Base-by-base conservation (phyloP, 2,888 invertebrate species). In the Tetragonula carbonaria region DNA sequence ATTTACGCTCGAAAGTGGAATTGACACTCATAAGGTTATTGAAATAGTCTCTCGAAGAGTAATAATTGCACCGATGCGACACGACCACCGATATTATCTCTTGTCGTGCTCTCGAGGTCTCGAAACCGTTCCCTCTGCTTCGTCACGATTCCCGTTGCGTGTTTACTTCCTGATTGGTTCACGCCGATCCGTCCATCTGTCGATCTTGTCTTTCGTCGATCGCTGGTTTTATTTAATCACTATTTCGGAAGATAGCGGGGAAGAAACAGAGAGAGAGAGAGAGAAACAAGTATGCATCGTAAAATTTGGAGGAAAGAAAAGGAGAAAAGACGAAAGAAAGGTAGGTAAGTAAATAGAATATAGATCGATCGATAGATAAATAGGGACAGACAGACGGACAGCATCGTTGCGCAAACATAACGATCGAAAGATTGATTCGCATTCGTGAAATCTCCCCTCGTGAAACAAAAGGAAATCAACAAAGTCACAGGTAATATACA, bases 1-100 rank as follows among this genome's bases (percentile, higher is more conserved):
- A 91, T 90, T 93, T 93, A 93, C 90, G 88, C 90, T 93, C 92
- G 91, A 93, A 94, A 94, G 92, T 94, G 94, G 94, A 94, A 94
- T 94, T 94, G 94, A 94, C 94, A 94, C 94, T 94, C 91, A 94
- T 94, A 94, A 94, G 93, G 93, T 94, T 94, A 94, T 94, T 93
- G 92, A 92, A 94, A 91, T 94, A 94, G 93, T 92, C 91, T 92
- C 91, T 93, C 90, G 90, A 91, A 92, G 90, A 92, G 89, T 92
- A 92, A 92, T 93, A 93, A 94, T 94, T 94, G 94, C 93, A 94
- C 93, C 93, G 90, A 92, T 92, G 63, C 77, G 91, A 55, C 74
- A 75, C 92, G 81, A 87, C 67, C 71, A 78, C 59, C 72, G 68
- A 76, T 68, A 63, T 33, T 28, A 28, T 28, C 28, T 28, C 59